Evolutionary conservation across 2,797 vertebrate species (phyloP), one percentile per base, ranked within the genome.

Genomic region (Takifugu rubripes): DNA sequence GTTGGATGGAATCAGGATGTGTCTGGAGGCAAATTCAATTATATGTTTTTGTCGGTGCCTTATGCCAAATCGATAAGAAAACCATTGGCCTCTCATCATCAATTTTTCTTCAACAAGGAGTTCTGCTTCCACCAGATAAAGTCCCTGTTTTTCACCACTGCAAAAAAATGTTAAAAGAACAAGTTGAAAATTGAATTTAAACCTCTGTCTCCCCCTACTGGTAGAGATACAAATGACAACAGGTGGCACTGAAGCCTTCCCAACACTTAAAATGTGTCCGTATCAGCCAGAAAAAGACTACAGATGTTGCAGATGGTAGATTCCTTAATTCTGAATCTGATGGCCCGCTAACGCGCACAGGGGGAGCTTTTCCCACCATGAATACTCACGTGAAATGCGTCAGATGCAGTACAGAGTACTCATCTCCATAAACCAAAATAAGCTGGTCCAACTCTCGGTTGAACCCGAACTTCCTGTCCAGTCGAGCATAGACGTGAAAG

Each of bases 401-500:
- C 0, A 78, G 54, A 12, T 81, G 0, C 0, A 90, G 49, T 14
- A 49, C 3, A 0, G 3, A 0, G 25, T 0, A 0, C 7, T 0
- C 0, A 9, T 0, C 2, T 0, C 0, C 0, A 10, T 0, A 0
- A 46, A 0, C 1, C 25, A 88, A 0, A 1, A 56, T 0, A 1
- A 91, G 56, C 0, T 3, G 48, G 68, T 89, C 72, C 0, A 0
- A 0, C 0, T 72, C 0, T 12, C 0, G 21, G 21, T 54, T 56
- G 61, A 91, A 91, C 29, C 0, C 54, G 1, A 92, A 91, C 62
- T 10, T 76, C 50, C 76, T 88, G 65, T 87, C 87, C 68, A 92
- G 21, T 48, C 91, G 77, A 6, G 88, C 77, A 3, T 91, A 79
- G 61, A 91, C 56, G 61, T 90, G 52, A 25, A 90, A 58, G 26